Conservation (phyloP, 2,888 invertebrate species). For the Ophioninae sp. region DNA sequence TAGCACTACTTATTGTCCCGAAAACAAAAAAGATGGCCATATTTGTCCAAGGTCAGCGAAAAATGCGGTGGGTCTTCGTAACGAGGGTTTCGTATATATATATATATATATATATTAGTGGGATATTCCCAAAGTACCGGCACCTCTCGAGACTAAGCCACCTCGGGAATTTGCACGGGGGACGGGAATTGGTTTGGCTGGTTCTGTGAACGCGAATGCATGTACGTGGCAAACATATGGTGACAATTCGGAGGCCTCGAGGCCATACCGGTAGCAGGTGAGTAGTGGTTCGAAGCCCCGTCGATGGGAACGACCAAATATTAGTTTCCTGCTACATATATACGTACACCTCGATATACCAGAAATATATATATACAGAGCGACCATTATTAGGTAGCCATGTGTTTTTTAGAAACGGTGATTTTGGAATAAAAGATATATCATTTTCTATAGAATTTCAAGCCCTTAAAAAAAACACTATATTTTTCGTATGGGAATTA, state of each 20-base stretch:
- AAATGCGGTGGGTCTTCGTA: background rate
- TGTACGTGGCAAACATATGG: slow-evolving; percentile 68
- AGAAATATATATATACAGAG: slow-evolving; percentile 4
- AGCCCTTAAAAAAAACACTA: background rate
- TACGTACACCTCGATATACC: no score
- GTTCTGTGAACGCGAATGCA: slow-evolving; percentile 29
- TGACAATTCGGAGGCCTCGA: slow-evolving; percentile 63
- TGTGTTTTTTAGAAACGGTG: background rate
- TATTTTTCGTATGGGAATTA: background rate
- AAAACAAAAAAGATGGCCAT: background rate
- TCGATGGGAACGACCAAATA: slow-evolving; percentile 74
- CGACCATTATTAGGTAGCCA: background rate
- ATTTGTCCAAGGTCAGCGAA: background rate
- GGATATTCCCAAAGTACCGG: slow-evolving; percentile 30
- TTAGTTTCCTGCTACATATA: background rate
- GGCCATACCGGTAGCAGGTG: slow-evolving; percentile 76
- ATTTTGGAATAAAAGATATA: background rate
- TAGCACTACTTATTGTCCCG: background rate
- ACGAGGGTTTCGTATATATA: slow-evolving; percentile 3
- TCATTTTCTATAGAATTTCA: background rate
- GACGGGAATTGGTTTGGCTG: slow-evolving; percentile 41
- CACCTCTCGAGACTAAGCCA: background rate
- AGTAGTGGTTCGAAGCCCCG: slow-evolving; percentile 68
- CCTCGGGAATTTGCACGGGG: slow-evolving; percentile 20
- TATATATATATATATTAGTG: slow-evolving; percentile 1